Base-by-base conservation (phyloP, 35 echinoderm and acorn worm species). In the Heliocidaris tuberculata region DNA sequence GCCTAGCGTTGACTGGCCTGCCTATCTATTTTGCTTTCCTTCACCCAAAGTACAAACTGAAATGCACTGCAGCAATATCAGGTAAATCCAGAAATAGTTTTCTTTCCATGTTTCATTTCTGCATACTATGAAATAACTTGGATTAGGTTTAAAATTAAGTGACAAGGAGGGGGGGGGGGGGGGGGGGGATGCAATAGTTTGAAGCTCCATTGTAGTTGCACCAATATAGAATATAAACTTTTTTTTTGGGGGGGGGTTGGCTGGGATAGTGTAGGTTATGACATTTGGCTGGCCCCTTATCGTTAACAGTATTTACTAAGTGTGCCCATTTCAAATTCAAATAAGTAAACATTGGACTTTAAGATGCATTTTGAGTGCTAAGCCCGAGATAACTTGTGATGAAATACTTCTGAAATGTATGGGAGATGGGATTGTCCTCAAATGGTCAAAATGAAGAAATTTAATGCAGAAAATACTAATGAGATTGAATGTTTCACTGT, bases 1-100 rank as follows among this genome's bases (percentile, higher is more conserved):
- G 48, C 49, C 16, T 93, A 13, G 91, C 50, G 5, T 31, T 93
- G 17, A 93, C 48, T 56, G 91, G 91, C 16, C 48, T 93, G 27
- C 91, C 91, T 3, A 13, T 93, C n/a, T 93, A 93, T 48, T 93
- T n/a, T 59, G 50, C 50, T 10, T 93, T 93, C 50, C 31, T 93
- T 31, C 91, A 93, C 27, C 91, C 91, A 32, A 49, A 59, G 17
- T 93, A 93, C 48, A 93, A 59, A 29, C 47, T 93, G 29, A 93
- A 93, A 93, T 93, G 91, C 49, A 32, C 48, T 31, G 50, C 47
- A 7, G 19, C 91, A 12, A 31, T 93, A 50, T 93, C 91, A 93
- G 48, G 91, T 93, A 59, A 59, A 31, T 13, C 30, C 19, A 42
- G 35, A 42, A 42, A 42, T 42, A 85, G 15, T 19, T n/a, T 85